Base-by-base conservation (phyloP, 2,113 vertebrate genomes). In the Vicugna pacos region DNA sequence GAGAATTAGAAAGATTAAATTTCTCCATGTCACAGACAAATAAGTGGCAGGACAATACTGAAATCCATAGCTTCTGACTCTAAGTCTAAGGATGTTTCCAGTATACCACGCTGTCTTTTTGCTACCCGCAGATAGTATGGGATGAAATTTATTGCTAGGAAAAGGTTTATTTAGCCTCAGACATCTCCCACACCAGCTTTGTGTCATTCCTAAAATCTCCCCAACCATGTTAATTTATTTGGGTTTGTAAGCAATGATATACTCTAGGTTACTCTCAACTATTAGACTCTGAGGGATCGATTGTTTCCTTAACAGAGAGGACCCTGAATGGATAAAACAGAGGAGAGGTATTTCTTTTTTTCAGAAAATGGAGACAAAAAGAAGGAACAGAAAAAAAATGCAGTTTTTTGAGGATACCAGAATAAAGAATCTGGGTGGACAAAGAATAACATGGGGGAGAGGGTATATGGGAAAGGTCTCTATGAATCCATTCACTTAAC, bases 401-500 rank as follows among this genome's bases (percentile, higher is more conserved):
- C 4, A 70, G 6, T 77, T 77, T 11, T 28, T 91, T 58, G 38
- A 58, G 38, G 24, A 60, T 3, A 32, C 6, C 17, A 52, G 52
- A 85, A 77, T 77, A 77, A 69, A 10, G 17, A 83, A 90, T 83
- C 72, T 75, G 69, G 30, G 35, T 2, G 52, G 14, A 50, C 22
- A 38, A 79, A 50, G 11, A 17, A 56, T 48, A 30, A 91, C 32
- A 70, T 52, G 20, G 26, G n/a, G 28, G 10, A 89, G 46, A 9
- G 28, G 38, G 13, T 58, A 67, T 90, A 58, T 35, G 9, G 13
- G 24, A 89, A 76, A 76, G 2, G 4, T 84, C 32, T 77, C n/a
- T 77, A 64, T 19, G 64, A 91, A 76, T 70, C 4, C n/a, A 85
- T 83, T 90, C 12, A 73, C 73, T 94, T 50, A 89, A 94, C 35